A percentile compares a stretch with the other conserved stretches of the same genome.
These are phyloP conservation scores for Mugil cephalus DNA, from an alignment of 2,113 vertebrate genomes.

Conservation along the genomic window DNA sequence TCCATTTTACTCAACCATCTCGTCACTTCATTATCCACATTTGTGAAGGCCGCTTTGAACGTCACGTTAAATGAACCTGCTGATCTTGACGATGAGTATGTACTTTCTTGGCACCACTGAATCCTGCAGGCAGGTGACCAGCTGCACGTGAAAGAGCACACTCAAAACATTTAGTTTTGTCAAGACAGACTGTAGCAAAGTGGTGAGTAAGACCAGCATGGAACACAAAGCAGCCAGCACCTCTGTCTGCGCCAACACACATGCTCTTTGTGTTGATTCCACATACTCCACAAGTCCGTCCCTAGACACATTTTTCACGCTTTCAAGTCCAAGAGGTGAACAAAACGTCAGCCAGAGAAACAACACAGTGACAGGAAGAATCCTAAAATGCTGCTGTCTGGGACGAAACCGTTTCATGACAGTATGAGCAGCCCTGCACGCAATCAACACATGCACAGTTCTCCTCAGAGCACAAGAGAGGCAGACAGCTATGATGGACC, in stretches of 20 bases:
- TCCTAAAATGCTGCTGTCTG: constrained; percentile 52
- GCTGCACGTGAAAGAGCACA: constrained; percentile 45
- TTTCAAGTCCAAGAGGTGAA: constrained; percentile 45
- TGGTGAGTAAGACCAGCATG: constrained; percentile 25
- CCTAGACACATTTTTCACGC: constrained; percentile 48
- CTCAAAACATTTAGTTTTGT: constrained; percentile 29
- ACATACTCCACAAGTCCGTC: constrained; percentile 46
- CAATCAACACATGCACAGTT: constrained; percentile 69
- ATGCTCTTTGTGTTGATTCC: constrained; percentile 51
- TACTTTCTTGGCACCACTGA: constrained; percentile 46
- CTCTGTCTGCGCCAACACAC: constrained; percentile 8
- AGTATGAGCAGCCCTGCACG: constrained; percentile 59
- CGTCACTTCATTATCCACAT: too few species aligned
- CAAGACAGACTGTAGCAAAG: constrained; percentile 25
- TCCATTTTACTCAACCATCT: too few species aligned
- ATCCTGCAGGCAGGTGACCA: constrained; percentile 39
- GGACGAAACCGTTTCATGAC: constrained; percentile 68
- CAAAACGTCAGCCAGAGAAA: constrained; percentile 63
- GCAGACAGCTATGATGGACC: constrained; percentile 53
- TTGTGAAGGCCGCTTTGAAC: not conserved
- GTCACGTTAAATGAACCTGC: constrained; percentile 19
- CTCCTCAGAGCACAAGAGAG: constrained; percentile 70
- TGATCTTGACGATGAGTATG: constrained; percentile 58
- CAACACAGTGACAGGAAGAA: constrained; percentile 49
- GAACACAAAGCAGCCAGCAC: constrained; percentile 34